Evolutionary conservation across 2,797 vertebrate species (phyloP), one percentile per base, ranked within the genome.

Genomic region (Ambastaia sidthimunki): DNA sequence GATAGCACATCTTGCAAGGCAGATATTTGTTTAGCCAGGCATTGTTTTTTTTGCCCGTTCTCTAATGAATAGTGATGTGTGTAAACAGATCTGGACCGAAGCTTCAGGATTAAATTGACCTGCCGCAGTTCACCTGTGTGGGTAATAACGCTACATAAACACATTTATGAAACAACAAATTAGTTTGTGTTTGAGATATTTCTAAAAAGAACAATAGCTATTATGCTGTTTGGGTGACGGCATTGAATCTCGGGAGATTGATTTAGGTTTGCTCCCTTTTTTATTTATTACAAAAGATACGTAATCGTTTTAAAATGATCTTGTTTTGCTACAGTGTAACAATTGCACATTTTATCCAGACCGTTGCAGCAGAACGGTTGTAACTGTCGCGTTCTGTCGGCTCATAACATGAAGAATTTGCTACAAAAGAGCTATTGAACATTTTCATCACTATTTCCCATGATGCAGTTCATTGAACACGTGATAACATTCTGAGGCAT

Each of bases 1-100:
- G 74, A 72, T 67, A 74, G n/a, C 41, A 59, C 44, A n/a, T 59
- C 71, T 28, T 28, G 52, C 69, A 75, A 66, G 34, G 18, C 48
- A 71, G 55, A 70, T 80, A 69, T 71, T 78, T 74, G 69, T 80
- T 82, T 80, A 25, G 63, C 15, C 37, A 62, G 63, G 37, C 19
- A 11, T 66, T 34, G 4, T 44, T 44, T 65, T 37, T 28, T 63
- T n/a, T 12, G 66, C 66, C 28, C 21, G 66, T 66, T 19, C 23
- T 48, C 41, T 68, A 81, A 62, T 67, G 57, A 78, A 81, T 25
- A 70, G 69, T 54, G 70, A 78, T 66, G 75, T 73, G 65, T 41
- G 75, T 48, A 77, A 72, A 78, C 62, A 65, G 23, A 48, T 67
- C 70, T 48, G 28, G 1, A 10, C 7, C 9, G 5, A 16, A 21